Base-by-base conservation (phyloP, 2,888 invertebrate species). In the Trissonchulus sp. region DNA sequence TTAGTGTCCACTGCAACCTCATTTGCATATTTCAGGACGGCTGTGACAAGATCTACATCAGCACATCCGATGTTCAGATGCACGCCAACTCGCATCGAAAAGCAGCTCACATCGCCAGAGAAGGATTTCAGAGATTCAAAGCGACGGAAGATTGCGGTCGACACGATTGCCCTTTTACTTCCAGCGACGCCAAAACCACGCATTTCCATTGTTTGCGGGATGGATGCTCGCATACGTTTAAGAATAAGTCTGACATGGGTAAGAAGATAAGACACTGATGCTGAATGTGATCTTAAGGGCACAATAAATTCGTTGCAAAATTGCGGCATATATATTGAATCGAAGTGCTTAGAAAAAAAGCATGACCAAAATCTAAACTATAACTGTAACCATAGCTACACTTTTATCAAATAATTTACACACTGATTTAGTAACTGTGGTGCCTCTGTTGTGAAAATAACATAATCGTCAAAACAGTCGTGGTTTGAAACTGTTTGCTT, bases 241-340 rank as follows among this genome's bases (percentile, higher is more conserved):
- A 98, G 87, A 97, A 98, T 85, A 98, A 98, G 86, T 95, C 96
- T 81, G 98, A 98, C 87, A 98, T 98, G 96, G 97, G 96, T 97
- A 88, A 89, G 90, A 85, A 78, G n/a, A n/a, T 34, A 73, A 15
- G 31, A 33, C 30, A 28, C 65, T 30, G n/a, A n/a, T n/a, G n/a
- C n/a, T n/a, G n/a, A n/a, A n/a, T n/a, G n/a, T n/a, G n/a, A 8
- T 8, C n/a, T n/a, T n/a, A n/a, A n/a, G n/a, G n/a, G n/a, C n/a
- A n/a, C n/a, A n/a, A n/a, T n/a, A n/a, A n/a, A n/a, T n/a, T n/a
- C n/a, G n/a, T n/a, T n/a, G n/a, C n/a, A n/a, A n/a, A n/a, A n/a
- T n/a, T n/a, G n/a, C n/a, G n/a, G n/a, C n/a, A n/a, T n/a, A n/a
- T n/a, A n/a, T n/a, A n/a, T n/a, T n/a, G n/a, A n/a, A n/a, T n/a